phyloP scores from a whole-genome alignment of 2,888 invertebrate species.

The Dynastes hyllus region DNA sequence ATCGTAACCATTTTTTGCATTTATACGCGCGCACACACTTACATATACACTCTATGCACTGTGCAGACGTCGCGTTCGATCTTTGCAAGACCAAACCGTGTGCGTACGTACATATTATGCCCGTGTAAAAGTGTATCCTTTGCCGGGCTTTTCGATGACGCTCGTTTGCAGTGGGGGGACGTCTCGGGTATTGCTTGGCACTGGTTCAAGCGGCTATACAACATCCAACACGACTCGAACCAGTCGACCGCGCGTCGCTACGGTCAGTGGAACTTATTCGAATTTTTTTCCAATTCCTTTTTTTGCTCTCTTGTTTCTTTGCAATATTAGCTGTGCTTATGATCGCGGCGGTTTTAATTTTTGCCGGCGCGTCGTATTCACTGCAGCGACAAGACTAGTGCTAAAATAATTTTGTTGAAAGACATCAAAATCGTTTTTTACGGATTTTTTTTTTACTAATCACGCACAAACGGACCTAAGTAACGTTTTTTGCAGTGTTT shows the following conservation, averaged over 20 bases:
- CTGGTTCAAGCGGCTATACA: conserved; percentile 41
- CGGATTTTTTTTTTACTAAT: neutral
- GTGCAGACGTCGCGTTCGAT: conserved; percentile 24
- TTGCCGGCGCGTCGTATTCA: conserved; percentile 4
- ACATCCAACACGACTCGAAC: conserved; percentile 35
- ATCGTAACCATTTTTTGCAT: conserved; percentile 12
- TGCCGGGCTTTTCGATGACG: conserved; percentile 41
- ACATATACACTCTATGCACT: neutral
- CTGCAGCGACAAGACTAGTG: neutral
- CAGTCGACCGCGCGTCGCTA: conserved; percentile 39
- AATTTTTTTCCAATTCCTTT: neutral
- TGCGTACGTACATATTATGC: conserved; percentile 1
- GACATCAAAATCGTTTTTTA: neutral
- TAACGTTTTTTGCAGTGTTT: conserved; percentile 27
- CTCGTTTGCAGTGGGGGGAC: conserved; percentile 43
- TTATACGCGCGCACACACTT: neutral
- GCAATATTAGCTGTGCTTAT: conserved; percentile 29
- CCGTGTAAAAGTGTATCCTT: conserved; percentile 21
- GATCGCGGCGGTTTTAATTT: conserved; percentile 11
- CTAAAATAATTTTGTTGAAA: neutral
- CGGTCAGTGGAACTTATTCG: conserved; percentile 44
- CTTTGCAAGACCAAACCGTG: conserved; percentile 40
- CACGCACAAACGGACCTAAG: neutral
- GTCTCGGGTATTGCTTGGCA: conserved; percentile 42
- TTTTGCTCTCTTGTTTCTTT: conserved; percentile 6